Evolutionary conservation across 64 coral and sea anemone species (phyloP), one percentile per base, ranked within the genome.

Genomic region (Stichodactyla mertensii): DNA sequence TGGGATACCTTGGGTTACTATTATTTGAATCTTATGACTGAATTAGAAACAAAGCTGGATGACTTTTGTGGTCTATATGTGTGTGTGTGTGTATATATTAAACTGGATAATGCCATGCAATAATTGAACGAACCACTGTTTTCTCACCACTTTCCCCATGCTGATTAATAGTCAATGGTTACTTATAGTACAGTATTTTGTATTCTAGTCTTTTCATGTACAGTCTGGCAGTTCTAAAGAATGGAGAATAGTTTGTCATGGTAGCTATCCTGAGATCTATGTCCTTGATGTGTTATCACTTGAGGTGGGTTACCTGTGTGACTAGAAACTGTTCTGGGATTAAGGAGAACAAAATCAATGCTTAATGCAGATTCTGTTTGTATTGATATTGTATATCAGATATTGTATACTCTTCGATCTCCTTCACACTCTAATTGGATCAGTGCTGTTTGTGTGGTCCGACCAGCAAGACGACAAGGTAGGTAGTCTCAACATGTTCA

Each of bases 241-340:
- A 64, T 98, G 96, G 96, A 83, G 96, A 58, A 54, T 98, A 82
- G 90, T 98, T 20, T 98, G 96, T 36, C 91, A 95, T 92, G 95
- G 95, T 7, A 94, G 93, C 59, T 98, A 94, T 82, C 90, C 90
- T 86, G 95, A 98, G 87, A 92, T 98, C 77, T 92, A 95, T 78
- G 86, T 98, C 0, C 61, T 98, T 31, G 96, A 98, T 92, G 90
- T 88, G 2, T 52, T 92, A 55, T 92, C 92, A 26, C 85, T 98
- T 74, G 92, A 94, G 88, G 93, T 94, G 67, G 3, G 31, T 45
- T 45, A 45, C 36, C 36, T 45, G 36, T 45, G 36, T 45, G 36
- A 45, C 36, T 45, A 45, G 36, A 45, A 45, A 45, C 1, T 45
- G 3, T 45, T 45, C 36, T 45, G 1, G 1, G 36, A 45, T 45